phyloP scores from a whole-genome alignment of 2,113 vertebrate genomes.

The Cyanoderma ruficeps region DNA sequence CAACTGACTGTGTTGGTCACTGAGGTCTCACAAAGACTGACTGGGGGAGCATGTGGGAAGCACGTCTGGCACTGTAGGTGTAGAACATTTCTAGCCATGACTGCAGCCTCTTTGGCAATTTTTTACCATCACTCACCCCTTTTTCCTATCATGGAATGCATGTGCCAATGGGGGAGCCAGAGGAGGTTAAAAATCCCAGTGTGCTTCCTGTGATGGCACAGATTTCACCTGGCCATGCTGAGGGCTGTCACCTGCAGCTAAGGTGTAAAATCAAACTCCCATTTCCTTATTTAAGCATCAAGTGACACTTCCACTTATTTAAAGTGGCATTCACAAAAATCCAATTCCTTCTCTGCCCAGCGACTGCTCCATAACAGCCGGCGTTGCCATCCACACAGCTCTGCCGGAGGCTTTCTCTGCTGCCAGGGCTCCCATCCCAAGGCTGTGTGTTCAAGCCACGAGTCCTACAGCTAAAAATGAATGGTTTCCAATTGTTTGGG shows the following conservation, averaged over 20 bases:
- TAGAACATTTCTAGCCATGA: neutral
- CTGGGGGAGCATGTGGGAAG: neutral
- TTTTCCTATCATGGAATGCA: neutral
- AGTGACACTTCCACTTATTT: neutral
- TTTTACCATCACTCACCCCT: neutral
- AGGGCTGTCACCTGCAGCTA: neutral
- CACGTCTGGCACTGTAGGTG: neutral
- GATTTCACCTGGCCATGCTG: accelerated
- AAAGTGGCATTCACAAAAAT: slow-evolving; percentile 21
- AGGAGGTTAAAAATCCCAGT: neutral
- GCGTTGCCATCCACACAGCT: accelerated
- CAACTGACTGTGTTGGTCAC: neutral
- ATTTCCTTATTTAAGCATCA: slow-evolving; percentile 35
- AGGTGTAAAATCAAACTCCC: neutral
- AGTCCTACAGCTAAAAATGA: neutral
- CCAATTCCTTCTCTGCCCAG: neutral
- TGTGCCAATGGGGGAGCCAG: neutral
- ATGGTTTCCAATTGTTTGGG: neutral
- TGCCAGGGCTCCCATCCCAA: neutral
- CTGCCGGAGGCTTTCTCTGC: neutral
- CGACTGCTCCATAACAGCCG: neutral
- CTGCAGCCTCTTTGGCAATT: neutral
- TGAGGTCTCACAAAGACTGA: neutral
- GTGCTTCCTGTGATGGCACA: neutral
- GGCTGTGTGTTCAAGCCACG: neutral